Conservation (phyloP, 1,140 invertebrate species). For the Probaryconus sp. region DNA sequence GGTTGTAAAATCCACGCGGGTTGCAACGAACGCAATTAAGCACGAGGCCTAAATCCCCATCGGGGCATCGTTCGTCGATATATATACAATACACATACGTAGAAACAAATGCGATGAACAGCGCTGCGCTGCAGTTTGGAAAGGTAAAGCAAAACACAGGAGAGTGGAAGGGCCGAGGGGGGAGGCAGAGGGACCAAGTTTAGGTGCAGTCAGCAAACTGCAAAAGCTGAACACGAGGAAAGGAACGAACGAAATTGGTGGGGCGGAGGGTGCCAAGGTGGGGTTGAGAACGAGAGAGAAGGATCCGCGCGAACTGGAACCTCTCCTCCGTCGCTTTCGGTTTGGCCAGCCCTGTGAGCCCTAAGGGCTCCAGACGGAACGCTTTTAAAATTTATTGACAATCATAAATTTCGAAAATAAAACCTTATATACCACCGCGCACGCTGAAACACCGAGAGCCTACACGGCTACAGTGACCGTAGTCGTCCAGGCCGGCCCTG, state of each 20-base stretch:
- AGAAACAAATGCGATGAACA: constrained; percentile 53
- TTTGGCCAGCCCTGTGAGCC: constrained; percentile 76
- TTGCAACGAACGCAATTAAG: constrained; percentile 77
- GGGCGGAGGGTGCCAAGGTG: constrained; percentile 22
- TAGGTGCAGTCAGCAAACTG: constrained; percentile 52
- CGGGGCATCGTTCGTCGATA: constrained; percentile 64
- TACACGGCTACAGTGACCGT: constrained; percentile 65
- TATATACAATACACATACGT: constrained; percentile 43
- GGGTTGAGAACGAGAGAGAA: constrained; percentile 45
- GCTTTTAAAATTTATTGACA: constrained; percentile 80
- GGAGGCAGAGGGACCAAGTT: constrained; percentile 41
- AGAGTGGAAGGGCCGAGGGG: constrained; percentile 6
- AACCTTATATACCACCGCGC: constrained; percentile 77
- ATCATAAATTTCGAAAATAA: constrained; percentile 80
- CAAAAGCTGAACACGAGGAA: constrained; percentile 51
- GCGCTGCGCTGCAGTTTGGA: constrained; percentile 45
- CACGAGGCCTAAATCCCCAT: constrained; percentile 73
- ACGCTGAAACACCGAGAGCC: constrained; percentile 29
- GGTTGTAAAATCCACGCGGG: constrained; percentile 75
- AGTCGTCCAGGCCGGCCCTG: constrained; percentile 54
- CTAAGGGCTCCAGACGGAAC: constrained; percentile 79
- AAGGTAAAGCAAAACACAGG: constrained; percentile 43
- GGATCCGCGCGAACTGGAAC: constrained; percentile 60
- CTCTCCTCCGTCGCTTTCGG: constrained; percentile 65
- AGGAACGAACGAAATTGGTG: constrained; percentile 58